Conservation (phyloP, 2,888 invertebrate species). For the Argyra leucocephala region DNA sequence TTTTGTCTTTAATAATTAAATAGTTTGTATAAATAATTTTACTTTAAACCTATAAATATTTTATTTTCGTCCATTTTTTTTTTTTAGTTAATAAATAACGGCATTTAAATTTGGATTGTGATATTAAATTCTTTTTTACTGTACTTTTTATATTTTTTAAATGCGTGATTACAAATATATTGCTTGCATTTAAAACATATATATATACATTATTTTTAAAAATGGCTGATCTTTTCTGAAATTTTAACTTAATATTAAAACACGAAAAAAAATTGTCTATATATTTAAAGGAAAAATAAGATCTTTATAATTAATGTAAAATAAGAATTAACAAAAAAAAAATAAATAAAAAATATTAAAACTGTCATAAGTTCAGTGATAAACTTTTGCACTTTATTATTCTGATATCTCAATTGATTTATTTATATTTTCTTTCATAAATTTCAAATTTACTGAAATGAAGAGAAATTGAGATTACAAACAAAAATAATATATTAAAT, state of each 20-base stretch:
- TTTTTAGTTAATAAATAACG: too few species aligned
- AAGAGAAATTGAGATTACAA: not conserved
- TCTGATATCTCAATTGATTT: not conserved
- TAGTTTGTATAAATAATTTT: too few species aligned
- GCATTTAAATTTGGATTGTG: too few species aligned
- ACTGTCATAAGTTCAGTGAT: not conserved
- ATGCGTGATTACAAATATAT: not conserved
- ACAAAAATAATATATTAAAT: not conserved
- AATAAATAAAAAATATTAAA: not conserved
- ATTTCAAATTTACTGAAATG: not conserved
- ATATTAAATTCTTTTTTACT: too few species aligned
- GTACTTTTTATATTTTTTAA: too few species aligned
- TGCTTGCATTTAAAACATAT: constrained; percentile 6
- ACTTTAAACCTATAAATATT: too few species aligned
- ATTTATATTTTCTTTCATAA: constrained; percentile 1
- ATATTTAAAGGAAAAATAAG: too few species aligned
- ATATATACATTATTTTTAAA: too few species aligned
- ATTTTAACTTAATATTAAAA: not conserved
- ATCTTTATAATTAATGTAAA: too few species aligned
- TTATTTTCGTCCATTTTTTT: too few species aligned
- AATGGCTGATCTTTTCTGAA: not conserved
- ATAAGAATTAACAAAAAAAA: not conserved
- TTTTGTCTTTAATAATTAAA: too few species aligned
- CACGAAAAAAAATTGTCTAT: too few species aligned
- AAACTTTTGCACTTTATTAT: not conserved